Base-by-base conservation (phyloP, 2,113 vertebrate genomes). In the Psammodynastes pulverulentus region DNA sequence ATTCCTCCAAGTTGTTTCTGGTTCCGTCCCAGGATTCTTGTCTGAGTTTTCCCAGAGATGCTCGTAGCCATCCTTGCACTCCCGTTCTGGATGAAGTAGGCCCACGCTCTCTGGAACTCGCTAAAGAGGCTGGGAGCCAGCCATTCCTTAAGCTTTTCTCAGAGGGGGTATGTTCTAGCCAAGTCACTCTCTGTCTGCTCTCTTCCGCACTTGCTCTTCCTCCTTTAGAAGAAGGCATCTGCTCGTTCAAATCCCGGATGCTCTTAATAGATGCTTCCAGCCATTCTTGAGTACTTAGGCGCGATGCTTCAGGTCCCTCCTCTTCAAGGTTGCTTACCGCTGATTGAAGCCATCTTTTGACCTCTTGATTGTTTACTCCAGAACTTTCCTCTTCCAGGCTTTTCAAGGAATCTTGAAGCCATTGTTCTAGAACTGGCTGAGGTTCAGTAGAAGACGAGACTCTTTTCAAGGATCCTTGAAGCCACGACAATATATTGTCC, bases 21-120 rank as follows among this genome's bases (percentile, higher is more conserved):
- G n/a, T 0, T 39, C 6, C 2, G 0, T 19, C 15, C 0, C 2
- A n/a, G 5, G n/a, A 17, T 72, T 72, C 67, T 67, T 0, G 29
- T 17, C 4, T 34, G 29, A 34, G 4, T 67, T 5, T 67, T 34
- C 1, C 2, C 29, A 72, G n/a, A 39, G 67, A 72, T 72, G n/a
- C 67, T 72, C 1, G 13, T 39, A 72, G 67, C 67, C 67, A 72
- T 1, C n/a, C n/a, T 72, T 72, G 67, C n/a, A 72, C 17, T 7
- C n/a, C 15, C 7, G 15, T 13, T 72, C 67, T 72, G 15, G n/a
- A 72, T 72, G 67, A 15, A 19, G n/a, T 72, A 19, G 67, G 39
- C 0, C 67, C n/a, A 39, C 19, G 67, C 2, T 39, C 15, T 72
- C 1, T 34, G n/a, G n/a, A 39, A 7, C 2, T 72, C 7, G n/a